These are phyloP conservation scores for Argya squamiceps DNA, from an alignment of 2,797 vertebrate genomes.

Conservation along the genomic window DNA sequence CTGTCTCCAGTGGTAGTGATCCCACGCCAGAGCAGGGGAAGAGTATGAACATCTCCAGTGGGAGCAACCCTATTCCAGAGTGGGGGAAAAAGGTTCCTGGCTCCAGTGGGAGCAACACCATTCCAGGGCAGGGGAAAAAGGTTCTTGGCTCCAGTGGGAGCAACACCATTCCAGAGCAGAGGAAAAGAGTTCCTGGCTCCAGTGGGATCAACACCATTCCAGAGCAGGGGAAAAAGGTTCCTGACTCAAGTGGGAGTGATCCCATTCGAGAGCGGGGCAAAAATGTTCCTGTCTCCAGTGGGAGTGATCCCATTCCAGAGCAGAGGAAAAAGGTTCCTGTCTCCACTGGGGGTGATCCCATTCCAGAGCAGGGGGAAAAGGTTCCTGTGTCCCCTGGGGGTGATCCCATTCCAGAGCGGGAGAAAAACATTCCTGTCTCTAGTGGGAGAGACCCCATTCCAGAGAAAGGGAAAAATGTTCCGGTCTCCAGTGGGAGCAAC, in stretches of 20 bases:
- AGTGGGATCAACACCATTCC: fast-evolving
- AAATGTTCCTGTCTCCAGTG: no score
- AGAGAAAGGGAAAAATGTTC: fast-evolving
- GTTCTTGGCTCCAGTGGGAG: not conserved
- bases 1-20: not conserved
- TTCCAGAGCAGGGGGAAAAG: fast-evolving
- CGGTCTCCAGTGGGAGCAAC: fast-evolving
- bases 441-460: fast-evolving
- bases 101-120: no score
- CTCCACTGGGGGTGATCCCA: no score
- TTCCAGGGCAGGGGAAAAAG: fast-evolving
- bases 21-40: fast-evolving
- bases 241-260: fast-evolving
- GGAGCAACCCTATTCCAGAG: fast-evolving
- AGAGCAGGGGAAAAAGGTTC: not conserved
- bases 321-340: fast-evolving
- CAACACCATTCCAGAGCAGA: fast-evolving
- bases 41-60: fast-evolving
- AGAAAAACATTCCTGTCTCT: not conserved
- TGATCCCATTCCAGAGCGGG: fast-evolving
- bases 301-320: no score
- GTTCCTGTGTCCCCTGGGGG: not conserved
- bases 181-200: not conserved
- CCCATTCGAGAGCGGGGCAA: fast-evolving
- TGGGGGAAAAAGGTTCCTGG: fast-evolving